These are phyloP conservation scores for Stegana nigrithorax DNA, from an alignment of 2,888 invertebrate genomes.

Conservation along the genomic window DNA sequence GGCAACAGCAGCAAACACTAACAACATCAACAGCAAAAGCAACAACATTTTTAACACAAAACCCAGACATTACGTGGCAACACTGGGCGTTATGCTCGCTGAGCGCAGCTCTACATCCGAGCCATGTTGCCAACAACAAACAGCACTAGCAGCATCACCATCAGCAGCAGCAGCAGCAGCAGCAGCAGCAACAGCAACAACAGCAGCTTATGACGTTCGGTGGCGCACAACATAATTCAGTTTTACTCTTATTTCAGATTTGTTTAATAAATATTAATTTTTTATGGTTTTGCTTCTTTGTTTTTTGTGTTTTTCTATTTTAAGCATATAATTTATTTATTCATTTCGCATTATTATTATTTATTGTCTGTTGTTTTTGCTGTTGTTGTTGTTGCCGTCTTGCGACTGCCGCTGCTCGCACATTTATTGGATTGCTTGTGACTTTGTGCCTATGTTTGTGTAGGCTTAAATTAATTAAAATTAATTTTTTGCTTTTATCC, in stretches of 20 bases:
- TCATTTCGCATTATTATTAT: background rate
- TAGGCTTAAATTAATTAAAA: background rate
- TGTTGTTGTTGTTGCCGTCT: background rate
- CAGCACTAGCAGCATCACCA: slow-evolving; percentile 18
- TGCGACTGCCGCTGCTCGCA: too few species aligned
- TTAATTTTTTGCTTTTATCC: slow-evolving; percentile 45
- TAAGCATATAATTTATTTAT: slow-evolving; percentile 3
- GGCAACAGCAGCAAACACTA: background rate
- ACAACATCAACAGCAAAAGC: background rate
- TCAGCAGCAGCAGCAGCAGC: slow-evolving; percentile 31
- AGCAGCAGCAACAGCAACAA: slow-evolving; percentile 25
- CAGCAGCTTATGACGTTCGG: too few species aligned
- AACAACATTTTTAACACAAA: background rate
- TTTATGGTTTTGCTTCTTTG: too few species aligned
- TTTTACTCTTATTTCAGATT: slow-evolving; percentile 4
- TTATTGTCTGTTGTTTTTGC: background rate
- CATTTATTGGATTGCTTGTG: background rate
- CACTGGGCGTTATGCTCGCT: slow-evolving; percentile 28
- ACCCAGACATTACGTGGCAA: slow-evolving; percentile 20
- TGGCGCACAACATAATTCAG: background rate
- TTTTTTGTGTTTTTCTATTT: too few species aligned
- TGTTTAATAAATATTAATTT: too few species aligned
- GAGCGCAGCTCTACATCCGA: slow-evolving; percentile 2
- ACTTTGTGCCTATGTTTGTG: too few species aligned
- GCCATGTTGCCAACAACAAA: slow-evolving; percentile 26